A percentile compares a stretch with the other conserved stretches of the same genome.
phyloP scores from a whole-genome alignment of 2,113 vertebrate genomes.

The Hydrolagus affinis region DNA sequence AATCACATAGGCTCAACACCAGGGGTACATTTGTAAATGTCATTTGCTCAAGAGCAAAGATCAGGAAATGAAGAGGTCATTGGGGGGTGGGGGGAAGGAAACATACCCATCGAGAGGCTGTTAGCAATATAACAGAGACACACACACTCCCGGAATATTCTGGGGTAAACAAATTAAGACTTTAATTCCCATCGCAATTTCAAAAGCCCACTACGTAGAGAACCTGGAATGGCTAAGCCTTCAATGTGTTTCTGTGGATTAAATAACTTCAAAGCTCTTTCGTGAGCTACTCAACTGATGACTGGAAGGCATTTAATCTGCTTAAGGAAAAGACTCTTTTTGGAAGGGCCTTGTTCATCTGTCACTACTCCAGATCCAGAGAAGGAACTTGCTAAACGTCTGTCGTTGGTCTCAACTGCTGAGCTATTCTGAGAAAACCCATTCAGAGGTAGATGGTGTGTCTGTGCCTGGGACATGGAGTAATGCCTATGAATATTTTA shows the following conservation, averaged over 20 bases:
- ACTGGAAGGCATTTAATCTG: conserved; percentile 7
- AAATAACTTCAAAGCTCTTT: conserved; percentile 15
- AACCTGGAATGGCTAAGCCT: conserved; percentile 1
- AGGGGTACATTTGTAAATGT: neutral
- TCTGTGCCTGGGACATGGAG: too few species aligned
- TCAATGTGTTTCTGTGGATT: neutral
- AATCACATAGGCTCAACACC: neutral
- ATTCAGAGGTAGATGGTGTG: too few species aligned
- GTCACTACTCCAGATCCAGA: neutral
- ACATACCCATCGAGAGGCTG: neutral
- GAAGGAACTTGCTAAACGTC: neutral
- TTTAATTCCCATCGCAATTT: neutral
- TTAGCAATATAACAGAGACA: neutral
- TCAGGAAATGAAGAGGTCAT: neutral
- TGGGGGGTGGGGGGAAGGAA: neutral
- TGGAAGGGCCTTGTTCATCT: conserved; percentile 6
- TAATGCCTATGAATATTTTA: too few species aligned
- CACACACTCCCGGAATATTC: neutral
- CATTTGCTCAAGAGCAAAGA: neutral
- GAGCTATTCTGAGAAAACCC: conserved; percentile 14
- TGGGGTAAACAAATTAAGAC: neutral
- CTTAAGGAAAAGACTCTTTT: neutral
- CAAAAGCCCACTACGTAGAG: neutral
- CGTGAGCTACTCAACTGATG: neutral
- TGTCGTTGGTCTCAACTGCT: neutral